phyloP scores from a whole-genome alignment of 2,888 invertebrate genomes.

The Schrankia costaestrigalis region DNA sequence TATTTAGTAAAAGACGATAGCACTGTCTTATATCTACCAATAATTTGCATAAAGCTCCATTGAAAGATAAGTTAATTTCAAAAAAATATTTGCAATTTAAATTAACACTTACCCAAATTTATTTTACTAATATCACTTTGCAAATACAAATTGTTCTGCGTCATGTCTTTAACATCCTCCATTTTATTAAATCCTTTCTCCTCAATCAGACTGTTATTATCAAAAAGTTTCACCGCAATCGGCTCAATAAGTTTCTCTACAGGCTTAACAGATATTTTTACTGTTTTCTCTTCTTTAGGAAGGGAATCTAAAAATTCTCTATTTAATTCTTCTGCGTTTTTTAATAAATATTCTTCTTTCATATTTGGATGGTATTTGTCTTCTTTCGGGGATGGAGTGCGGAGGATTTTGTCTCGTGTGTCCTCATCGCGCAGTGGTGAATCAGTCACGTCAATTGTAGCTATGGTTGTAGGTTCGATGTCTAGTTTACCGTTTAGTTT shows the following conservation, averaged over 20 bases:
- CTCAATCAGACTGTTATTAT: slow-evolving; percentile 16
- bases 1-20: no score
- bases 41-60: no score
- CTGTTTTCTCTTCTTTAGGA: slow-evolving; percentile 47
- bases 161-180: slow-evolving; percentile 23
- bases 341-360: slow-evolving; percentile 44
- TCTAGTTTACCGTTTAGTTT: slow-evolving; percentile 53
- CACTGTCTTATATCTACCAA: no score
- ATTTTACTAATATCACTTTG: slow-evolving; percentile 43
- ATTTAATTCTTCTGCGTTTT: slow-evolving; percentile 66
- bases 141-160: slow-evolving; percentile 27
- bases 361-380: slow-evolving; percentile 13
- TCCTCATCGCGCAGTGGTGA: slow-evolving; percentile 56
- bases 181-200: slow-evolving; percentile 3
- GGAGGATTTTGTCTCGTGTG: slow-evolving; percentile 25
- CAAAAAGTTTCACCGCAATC: slow-evolving; percentile 45
- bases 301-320: slow-evolving; percentile 68
- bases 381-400: slow-evolving; percentile 35
- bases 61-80: no score
- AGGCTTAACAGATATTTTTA: slow-evolving; percentile 59
- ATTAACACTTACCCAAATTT: slow-evolving; percentile 43
- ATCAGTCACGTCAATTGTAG: slow-evolving; percentile 67
- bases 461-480: slow-evolving; percentile 41
- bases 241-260: slow-evolving; percentile 53
- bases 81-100: neutral